phyloP scores from a whole-genome alignment of 2,888 invertebrate species.

The Tyria jacobaeae region DNA sequence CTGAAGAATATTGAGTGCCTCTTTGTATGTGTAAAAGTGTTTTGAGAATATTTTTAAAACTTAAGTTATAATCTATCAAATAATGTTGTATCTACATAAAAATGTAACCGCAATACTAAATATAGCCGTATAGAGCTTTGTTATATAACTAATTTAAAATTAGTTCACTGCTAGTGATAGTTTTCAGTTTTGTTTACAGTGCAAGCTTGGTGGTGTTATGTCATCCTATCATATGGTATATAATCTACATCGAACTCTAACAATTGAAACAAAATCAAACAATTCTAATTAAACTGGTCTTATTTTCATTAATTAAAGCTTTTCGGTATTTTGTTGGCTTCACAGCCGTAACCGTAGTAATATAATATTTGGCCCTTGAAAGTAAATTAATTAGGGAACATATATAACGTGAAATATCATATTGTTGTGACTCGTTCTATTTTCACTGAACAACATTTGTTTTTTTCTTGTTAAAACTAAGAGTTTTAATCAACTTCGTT shows the following conservation, averaged over 20 bases:
- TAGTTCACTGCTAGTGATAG: not conserved
- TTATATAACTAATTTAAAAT: not conserved
- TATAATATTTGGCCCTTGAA: not conserved
- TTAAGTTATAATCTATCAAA: not conserved
- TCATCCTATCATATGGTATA: too few relatives aligned
- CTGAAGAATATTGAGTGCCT: conserved; percentile 10
- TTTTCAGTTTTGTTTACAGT: not conserved
- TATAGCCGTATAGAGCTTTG: too few relatives aligned
- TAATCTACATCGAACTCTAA: too few relatives aligned
- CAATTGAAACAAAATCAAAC: too few relatives aligned
- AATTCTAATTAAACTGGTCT: not conserved
- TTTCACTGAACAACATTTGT: too few relatives aligned
- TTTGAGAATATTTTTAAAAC: not conserved
- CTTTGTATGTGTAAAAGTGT: not conserved
- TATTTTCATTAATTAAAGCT: not conserved
- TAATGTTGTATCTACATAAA: too few relatives aligned
- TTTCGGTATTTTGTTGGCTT: not conserved
- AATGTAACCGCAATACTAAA: too few relatives aligned
- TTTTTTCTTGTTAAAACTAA: too few relatives aligned
- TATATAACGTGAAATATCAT: not conserved
- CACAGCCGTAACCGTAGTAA: not conserved
- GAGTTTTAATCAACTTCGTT: too few relatives aligned
- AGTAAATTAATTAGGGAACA: conserved; percentile 1
- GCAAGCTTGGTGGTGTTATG: not conserved
- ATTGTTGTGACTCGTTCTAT: too few relatives aligned